phyloP scores from a whole-genome alignment of 2,888 invertebrate genomes.

The Polymixis flavicincta region DNA sequence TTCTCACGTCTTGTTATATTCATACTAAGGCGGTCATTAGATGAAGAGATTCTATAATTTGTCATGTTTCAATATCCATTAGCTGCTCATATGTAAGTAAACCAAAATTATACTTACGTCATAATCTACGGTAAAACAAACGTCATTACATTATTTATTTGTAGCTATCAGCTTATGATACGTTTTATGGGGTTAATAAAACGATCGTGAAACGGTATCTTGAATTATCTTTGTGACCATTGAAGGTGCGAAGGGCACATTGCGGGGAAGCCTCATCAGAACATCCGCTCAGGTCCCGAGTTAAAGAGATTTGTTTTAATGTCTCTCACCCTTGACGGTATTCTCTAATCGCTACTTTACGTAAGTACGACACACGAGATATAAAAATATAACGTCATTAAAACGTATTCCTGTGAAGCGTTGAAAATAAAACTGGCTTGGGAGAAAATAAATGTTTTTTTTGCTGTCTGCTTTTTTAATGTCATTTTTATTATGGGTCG shows the following conservation, averaged over 20 bases:
- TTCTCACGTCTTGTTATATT: conserved; percentile 45
- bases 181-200: conserved; percentile 53
- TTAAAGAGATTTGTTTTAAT: conserved; percentile 69
- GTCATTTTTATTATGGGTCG: conserved; percentile 30
- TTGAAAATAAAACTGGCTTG: conserved; percentile 50
- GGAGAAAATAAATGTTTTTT: conserved; percentile 24
- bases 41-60: conserved; percentile 48
- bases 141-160: conserved; percentile 27
- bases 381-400: conserved; percentile 54
- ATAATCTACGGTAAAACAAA: conserved; percentile 38
- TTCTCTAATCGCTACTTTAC: conserved; percentile 56
- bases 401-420: conserved; percentile 38
- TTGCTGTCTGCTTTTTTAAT: conserved; percentile 25
- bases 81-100: conserved; percentile 45
- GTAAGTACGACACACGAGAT: conserved; percentile 45
- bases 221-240: conserved; percentile 62
- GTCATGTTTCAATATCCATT: conserved; percentile 53
- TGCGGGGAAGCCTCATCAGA: conserved; percentile 66
- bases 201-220: conserved; percentile 38
- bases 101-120: conserved; percentile 27
- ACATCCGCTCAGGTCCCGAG: conserved; percentile 70
- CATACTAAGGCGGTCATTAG: conserved; percentile 32
- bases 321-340: conserved; percentile 63
- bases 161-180: conserved; percentile 35
- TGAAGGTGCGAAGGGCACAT: conserved; percentile 50